Conservation (phyloP, 2,888 invertebrate genomes). For the Tuta absoluta region DNA sequence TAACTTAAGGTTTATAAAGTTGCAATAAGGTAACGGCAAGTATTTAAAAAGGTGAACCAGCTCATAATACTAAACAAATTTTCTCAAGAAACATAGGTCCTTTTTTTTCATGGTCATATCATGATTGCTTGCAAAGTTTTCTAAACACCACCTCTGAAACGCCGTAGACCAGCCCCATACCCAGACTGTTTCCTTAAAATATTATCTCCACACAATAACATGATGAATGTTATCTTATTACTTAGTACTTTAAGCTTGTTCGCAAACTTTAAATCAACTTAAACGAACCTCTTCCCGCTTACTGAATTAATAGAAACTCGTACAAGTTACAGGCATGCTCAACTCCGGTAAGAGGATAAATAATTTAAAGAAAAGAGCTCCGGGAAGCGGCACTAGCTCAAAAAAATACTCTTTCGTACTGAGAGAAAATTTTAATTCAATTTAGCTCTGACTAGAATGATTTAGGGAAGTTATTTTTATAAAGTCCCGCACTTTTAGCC, state of each 20-base stretch:
- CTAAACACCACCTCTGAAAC: no score
- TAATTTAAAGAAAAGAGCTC: slow-evolving; percentile 38
- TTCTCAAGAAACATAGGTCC: no score
- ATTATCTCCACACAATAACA: neutral
- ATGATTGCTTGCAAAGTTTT: no score
- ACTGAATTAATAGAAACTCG: slow-evolving; percentile 35
- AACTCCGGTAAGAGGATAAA: slow-evolving; percentile 32
- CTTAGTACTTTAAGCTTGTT: slow-evolving; percentile 32
- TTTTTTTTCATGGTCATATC: no score
- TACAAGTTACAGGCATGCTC: slow-evolving; percentile 15
- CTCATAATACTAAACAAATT: no score
- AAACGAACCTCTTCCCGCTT: slow-evolving; percentile 38
- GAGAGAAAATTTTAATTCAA: slow-evolving; percentile 50
- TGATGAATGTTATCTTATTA: neutral
- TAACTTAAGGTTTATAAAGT: no score
- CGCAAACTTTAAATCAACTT: no score
- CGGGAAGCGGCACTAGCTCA: slow-evolving; percentile 26
- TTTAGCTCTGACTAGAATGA: slow-evolving; percentile 50
- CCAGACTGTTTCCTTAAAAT: neutral
- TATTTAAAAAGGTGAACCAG: no score
- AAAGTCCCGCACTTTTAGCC: slow-evolving; percentile 41
- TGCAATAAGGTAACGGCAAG: no score
- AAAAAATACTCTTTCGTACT: slow-evolving; percentile 37
- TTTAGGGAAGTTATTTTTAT: slow-evolving; percentile 45
- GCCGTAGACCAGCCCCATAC: no score